Evolutionary conservation across 2,797 vertebrate genomes (phyloP).

Genomic region (Phrynocephalus vlangalii): DNA sequence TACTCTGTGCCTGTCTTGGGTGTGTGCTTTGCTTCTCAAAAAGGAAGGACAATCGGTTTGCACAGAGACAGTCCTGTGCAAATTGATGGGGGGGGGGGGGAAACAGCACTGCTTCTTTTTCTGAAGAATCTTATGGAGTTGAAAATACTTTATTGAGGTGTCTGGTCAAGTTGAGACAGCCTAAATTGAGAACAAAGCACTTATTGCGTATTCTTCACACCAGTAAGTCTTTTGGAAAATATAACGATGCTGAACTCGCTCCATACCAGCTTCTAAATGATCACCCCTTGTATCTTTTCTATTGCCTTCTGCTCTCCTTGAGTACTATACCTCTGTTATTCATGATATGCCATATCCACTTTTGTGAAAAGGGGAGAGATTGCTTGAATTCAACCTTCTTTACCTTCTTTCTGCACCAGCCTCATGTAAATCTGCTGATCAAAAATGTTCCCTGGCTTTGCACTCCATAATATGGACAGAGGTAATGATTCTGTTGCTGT

Average conservation of each 20-base stretch:
- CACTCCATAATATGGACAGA: not conserved
- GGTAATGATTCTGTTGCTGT: not conserved
- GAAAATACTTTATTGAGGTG: no score
- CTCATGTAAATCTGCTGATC: not conserved
- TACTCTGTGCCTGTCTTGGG: no score
- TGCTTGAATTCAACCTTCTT: not conserved
- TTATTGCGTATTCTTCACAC: no score
- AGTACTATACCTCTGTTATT: no score
- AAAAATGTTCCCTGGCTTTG: not conserved
- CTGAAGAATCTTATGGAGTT: no score
- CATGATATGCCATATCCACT: not conserved
- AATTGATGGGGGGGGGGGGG: no score
- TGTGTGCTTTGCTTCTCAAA: no score
- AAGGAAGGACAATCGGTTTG: no score
- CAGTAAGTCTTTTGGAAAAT: not conserved
- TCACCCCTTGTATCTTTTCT: not conserved
- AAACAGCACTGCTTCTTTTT: no score
- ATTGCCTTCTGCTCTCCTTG: not conserved
- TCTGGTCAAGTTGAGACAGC: no score
- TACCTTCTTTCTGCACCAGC: not conserved
- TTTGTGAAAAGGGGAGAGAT: not conserved
- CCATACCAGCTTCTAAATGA: not conserved
- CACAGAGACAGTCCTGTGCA: no score
- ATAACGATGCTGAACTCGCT: not conserved
- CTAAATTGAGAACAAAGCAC: no score